phyloP scores from a whole-genome alignment of 2,113 vertebrate species.

The Mixornis gularis region DNA sequence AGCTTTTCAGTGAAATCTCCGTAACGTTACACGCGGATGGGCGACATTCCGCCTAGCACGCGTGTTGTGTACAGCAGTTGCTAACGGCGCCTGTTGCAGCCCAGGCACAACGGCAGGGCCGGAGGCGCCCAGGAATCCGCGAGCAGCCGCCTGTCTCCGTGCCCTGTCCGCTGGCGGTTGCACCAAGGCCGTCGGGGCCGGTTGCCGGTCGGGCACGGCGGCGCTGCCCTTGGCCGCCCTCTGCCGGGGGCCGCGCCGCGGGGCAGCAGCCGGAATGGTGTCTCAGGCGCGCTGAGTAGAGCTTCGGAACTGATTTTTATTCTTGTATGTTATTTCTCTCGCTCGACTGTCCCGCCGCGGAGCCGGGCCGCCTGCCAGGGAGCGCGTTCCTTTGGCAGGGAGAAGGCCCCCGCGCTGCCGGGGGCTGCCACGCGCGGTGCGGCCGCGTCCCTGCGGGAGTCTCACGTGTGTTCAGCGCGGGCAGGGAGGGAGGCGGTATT shows the following conservation, averaged over 20 bases:
- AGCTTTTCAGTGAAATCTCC: background rate
- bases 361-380: too few relatives aligned
- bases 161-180: background rate
- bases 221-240: background rate
- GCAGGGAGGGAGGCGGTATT: background rate
- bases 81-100: background rate
- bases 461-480: background rate
- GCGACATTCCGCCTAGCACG: background rate
- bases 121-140: background rate
- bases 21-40: background rate
- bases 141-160: background rate
- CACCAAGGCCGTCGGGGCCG: background rate
- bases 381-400: background rate
- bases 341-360: background rate
- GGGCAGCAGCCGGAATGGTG: background rate
- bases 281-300: too few relatives aligned
- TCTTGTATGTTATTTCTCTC: too few relatives aligned
- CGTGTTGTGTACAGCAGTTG: background rate
- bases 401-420: too few relatives aligned
- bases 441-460: background rate
- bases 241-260: background rate
- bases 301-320: background rate
- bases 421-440: background rate
- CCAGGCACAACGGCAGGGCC: background rate
- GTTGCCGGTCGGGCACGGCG: too few relatives aligned